Conservation (phyloP, 2,888 invertebrate genomes). For the Reticulitermes lucifugus region DNA sequence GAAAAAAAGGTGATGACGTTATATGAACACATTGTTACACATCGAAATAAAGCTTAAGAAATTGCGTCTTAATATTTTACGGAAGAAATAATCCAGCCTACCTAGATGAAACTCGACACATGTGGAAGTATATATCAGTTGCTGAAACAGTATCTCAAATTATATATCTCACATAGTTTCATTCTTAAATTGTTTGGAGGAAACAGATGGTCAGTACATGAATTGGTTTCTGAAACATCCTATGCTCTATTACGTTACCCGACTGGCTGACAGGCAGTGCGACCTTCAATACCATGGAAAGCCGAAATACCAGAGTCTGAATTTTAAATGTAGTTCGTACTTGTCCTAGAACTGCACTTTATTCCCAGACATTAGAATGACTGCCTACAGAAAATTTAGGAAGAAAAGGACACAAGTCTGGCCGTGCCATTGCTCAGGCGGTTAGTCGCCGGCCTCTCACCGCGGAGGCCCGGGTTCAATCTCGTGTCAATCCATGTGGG, state of each 20-base stretch:
- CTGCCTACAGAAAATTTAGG: not conserved
- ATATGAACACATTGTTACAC: too few relatives aligned
- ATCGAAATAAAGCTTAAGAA: too few relatives aligned
- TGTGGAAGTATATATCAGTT: too few relatives aligned
- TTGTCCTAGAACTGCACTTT: not conserved
- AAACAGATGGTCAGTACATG: slow-evolving; percentile 26
- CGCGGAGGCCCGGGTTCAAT: too few relatives aligned
- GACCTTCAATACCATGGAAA: slow-evolving; percentile 32
- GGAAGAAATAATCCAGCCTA: too few relatives aligned
- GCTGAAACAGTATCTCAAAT: too few relatives aligned
- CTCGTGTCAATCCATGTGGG: too few relatives aligned
- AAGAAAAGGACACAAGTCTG: not conserved
- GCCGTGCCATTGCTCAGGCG: too few relatives aligned
- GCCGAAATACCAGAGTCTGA: slow-evolving; percentile 41
- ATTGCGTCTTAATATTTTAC: too few relatives aligned
- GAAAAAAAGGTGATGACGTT: too few relatives aligned
- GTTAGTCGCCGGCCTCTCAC: too few relatives aligned
- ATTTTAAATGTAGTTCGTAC: slow-evolving; percentile 31
- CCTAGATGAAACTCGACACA: too few relatives aligned
- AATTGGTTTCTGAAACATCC: slow-evolving; percentile 6
- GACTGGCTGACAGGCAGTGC: slow-evolving; percentile 1
- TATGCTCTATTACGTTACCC: slow-evolving; percentile 24
- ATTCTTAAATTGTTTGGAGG: not conserved
- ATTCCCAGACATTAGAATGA: not conserved
- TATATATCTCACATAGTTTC: not conserved